Evolutionary conservation across 35 echinoderm and acorn worm species (phyloP).

Genomic region (Hemicentrotus pulcherrimus): DNA sequence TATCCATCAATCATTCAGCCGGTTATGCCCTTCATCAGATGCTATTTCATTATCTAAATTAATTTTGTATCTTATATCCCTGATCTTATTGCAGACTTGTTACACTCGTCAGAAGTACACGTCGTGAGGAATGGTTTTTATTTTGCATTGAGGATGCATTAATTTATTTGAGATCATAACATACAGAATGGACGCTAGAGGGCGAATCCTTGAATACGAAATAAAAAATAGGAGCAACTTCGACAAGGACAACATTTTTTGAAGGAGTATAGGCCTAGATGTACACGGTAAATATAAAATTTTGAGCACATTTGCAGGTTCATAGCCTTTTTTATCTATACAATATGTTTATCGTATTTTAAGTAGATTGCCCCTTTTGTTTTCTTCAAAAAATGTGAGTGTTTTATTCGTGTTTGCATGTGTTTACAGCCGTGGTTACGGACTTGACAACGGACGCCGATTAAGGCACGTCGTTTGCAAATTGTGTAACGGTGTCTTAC

Average conservation of each 20-base stretch:
- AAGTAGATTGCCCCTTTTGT: neutral
- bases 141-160: too few species aligned
- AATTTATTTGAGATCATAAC: too few species aligned
- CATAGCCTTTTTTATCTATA: neutral
- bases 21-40: too few species aligned
- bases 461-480: neutral
- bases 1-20: too few species aligned
- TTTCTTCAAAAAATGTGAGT: neutral
- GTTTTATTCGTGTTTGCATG: neutral
- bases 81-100: too few species aligned
- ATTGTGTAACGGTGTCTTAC: neutral
- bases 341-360: neutral
- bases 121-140: too few species aligned
- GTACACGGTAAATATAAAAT: neutral
- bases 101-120: too few species aligned
- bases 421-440: conserved; percentile 9
- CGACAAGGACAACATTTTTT: neutral
- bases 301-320: neutral
- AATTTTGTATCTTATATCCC: too few species aligned
- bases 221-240: neutral
- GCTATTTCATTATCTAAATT: too few species aligned
- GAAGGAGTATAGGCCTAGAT: neutral
- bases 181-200: neutral
- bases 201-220: neutral
- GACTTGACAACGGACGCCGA: conserved; percentile 14